Evolutionary conservation across 2,113 vertebrate genomes (phyloP).

Genomic region (Archilochus colubris): DNA sequence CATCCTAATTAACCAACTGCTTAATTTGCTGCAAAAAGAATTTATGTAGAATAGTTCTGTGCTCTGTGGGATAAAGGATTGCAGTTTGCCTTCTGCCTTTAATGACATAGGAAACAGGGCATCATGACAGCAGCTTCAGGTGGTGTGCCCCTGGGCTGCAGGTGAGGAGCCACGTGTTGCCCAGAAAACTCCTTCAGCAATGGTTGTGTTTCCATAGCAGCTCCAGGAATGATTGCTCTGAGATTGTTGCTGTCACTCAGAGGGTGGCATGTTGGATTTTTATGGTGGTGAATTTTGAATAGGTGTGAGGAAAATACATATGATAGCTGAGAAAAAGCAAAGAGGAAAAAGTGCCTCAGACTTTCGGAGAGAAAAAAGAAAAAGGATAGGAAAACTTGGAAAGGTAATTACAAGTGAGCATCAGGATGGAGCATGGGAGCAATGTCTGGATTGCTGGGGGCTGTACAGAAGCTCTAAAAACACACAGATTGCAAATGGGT

Average conservation of each 20-base stretch:
- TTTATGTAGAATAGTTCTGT: neutral
- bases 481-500: neutral
- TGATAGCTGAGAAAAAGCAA: neutral
- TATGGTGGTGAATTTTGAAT: neutral
- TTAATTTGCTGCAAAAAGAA: conserved; percentile 5
- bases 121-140: neutral
- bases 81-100: neutral
- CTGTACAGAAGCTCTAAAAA: neutral
- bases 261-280: neutral
- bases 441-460: neutral
- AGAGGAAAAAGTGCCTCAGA: neutral
- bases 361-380: neutral
- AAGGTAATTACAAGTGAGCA: neutral
- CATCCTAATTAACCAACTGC: neutral
- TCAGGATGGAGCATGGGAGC: neutral
- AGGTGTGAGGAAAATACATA: neutral
- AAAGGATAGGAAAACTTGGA: neutral
- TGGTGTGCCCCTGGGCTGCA: neutral
- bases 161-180: neutral
- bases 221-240: neutral
- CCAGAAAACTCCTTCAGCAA: neutral
- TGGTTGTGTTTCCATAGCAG: neutral
- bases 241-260: neutral
- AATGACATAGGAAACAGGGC: neutral
- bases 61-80: neutral